Percentiles rank a stretch among this genome's conserved stretches.
These are phyloP conservation scores for Oscheius myriophilus DNA, from an alignment of 2,888 invertebrate genomes.

Conservation along the genomic window DNA sequence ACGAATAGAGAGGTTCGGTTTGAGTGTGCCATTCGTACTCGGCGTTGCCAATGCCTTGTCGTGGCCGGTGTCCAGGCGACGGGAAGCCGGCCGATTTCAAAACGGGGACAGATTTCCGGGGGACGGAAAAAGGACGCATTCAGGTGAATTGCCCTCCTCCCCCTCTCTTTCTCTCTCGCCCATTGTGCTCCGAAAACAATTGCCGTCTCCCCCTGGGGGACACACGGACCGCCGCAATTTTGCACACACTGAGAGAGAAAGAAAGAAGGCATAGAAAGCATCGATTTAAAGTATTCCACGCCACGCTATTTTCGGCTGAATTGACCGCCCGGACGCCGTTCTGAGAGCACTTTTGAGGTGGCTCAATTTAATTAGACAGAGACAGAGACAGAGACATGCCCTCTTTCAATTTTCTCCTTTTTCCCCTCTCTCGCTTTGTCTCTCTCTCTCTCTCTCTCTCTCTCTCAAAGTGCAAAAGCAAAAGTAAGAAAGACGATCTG, in stretches of 20 bases:
- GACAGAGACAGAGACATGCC: too few relatives aligned
- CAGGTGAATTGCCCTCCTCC: slow-evolving; percentile 9
- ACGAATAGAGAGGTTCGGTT: background rate
- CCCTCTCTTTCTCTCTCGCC: background rate
- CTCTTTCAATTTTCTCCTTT: too few relatives aligned
- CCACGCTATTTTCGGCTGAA: too few relatives aligned
- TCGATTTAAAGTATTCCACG: slow-evolving; percentile 5
- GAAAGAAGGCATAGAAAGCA: slow-evolving; percentile 1
- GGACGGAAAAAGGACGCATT: background rate
- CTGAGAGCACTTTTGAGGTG: too few relatives aligned
- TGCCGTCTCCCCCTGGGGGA: slow-evolving; percentile 22
- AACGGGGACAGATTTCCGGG: background rate
- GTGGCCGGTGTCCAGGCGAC: background rate
- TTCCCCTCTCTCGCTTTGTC: too few relatives aligned
- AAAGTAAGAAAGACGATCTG: too few relatives aligned
- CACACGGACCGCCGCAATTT: background rate
- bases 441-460: too few relatives aligned
- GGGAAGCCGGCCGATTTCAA: background rate
- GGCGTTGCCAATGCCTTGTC: background rate
- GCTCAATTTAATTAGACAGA: too few relatives aligned
- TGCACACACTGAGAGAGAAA: background rate
- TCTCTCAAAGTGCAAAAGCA: too few relatives aligned
- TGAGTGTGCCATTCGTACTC: too few relatives aligned
- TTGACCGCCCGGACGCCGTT: too few relatives aligned
- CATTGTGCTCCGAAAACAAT: slow-evolving; percentile 18